Base-by-base conservation (phyloP, 2,797 vertebrate species). In the Harpagifer antarcticus region DNA sequence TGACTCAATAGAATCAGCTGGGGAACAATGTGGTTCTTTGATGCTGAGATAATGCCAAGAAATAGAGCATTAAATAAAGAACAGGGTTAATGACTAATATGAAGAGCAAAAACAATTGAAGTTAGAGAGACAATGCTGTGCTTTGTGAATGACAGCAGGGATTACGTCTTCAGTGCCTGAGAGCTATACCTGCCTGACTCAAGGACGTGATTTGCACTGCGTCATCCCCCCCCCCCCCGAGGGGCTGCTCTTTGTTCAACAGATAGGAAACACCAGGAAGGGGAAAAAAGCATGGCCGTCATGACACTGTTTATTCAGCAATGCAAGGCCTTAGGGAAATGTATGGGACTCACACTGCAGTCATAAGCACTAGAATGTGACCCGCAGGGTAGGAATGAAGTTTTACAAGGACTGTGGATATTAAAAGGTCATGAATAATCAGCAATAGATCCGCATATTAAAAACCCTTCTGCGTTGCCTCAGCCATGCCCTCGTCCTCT, bases 111-210 rank as follows among this genome's bases (percentile, higher is more conserved):
- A 37, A 27, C 27, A 23, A 61, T 67, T 59, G 3, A 59, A 73
- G 74, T 74, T 13, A 53, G 37, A 71, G 48, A 50, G 43, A 31
- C 45, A 37, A 63, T 12, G 70, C 70, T 64, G 13, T 56, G 57
- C 31, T 52, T 5, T 60, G 54, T 68, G 63, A 69, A 23, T 60
- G 73, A 77, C 58, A 15, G 58, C 56, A 17, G 40, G 16, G 42
- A 52, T 67, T 37, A 8, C 1, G 11, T 23, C 67, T 19, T 61
- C 37, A 12, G 42, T 53, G 57, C 13, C 2, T 54, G 53, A 70
- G 40, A 73, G 52, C 59, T 58, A 60, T 20, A 76, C 75, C 78
- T 74, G 53, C 70, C 45, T 23, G 68, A 67, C 11, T 76, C 58
- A 65, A 72, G 58, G 65, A 74, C 9, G 13, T 64, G 65, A 73